Conservation (phyloP, 2,113 vertebrate species). For the Raja brachyura region DNA sequence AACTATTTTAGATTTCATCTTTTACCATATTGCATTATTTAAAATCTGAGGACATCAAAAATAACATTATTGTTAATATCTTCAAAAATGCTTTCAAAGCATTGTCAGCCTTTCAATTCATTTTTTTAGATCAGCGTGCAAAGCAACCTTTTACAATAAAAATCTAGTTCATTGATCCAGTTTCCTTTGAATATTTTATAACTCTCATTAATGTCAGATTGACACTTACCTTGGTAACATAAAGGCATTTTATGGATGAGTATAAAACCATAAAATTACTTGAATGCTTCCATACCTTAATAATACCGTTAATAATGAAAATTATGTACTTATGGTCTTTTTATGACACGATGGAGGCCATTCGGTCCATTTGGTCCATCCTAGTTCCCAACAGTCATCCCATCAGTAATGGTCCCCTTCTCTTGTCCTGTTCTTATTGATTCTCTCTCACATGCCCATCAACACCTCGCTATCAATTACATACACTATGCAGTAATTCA, state of each 20-base stretch:
- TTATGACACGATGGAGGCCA: no score
- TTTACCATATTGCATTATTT: background rate
- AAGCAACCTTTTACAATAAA: background rate
- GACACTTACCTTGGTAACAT: background rate
- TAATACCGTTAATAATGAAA: background rate
- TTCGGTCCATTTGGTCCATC: no score
- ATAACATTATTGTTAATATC: background rate
- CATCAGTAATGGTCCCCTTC: no score
- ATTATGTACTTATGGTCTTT: background rate
- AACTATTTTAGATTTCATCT: background rate
- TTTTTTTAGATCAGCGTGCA: background rate
- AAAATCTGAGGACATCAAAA: background rate
- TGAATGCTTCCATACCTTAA: background rate
- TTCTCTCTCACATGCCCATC: no score
- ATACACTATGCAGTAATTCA: no score
- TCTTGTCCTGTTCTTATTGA: no score
- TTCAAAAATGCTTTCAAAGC: background rate
- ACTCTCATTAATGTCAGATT: background rate
- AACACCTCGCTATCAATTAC: no score
- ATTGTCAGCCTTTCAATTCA: background rate
- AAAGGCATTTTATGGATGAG: background rate
- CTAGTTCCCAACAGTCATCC: no score
- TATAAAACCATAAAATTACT: background rate
- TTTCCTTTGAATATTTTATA: background rate
- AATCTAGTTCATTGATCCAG: background rate